Evolutionary conservation across 2,888 invertebrate genomes (phyloP), one percentile per base, ranked within the genome.

Genomic region (Athalia circularis): DNA sequence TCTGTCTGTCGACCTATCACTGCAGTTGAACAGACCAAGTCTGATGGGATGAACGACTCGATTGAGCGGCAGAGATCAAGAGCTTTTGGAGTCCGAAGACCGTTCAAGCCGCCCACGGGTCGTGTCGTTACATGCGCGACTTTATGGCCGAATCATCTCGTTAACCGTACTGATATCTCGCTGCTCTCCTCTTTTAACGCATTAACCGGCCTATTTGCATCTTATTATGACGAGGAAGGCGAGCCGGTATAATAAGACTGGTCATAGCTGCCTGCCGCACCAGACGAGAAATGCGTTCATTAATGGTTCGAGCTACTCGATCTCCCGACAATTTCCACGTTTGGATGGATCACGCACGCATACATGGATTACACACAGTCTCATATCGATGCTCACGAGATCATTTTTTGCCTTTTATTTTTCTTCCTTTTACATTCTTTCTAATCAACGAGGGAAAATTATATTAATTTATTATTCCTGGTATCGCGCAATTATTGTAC

Each of bases 121-220:
- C n/a, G 52, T 13, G 48, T 61, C 47, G 15, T 59, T 59, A 43
- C 6, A 62, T 50, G 75, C 29, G 75, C 29, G 29, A 62, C 64
- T 75, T 75, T 75, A 61, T 13, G 62, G 29, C 62, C 75, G 62
- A 75, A 75, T 75, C 62, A 43, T 75, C 75, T 62, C 75, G 75
- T 75, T 75, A 75, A 75, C 72, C 43, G 61, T 50, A 57, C 62
- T 64, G 75, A 75, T 75, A 50, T 75, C 62, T 75, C 75, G 48
- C 8, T 9, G 5, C 29, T 61, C 64, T 61, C 48, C 11, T 72
- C 64, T 75, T 50, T 29, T 64, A 62, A 75, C 61, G 61, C 72
- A 72, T 72, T 72, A 59, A 72, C 72, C 68, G 43, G 52, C 43
- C 52, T 68, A 68, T 68, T 68, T 68, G 68, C 52, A 52, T 72